These are phyloP conservation scores for Parazoanthus swiftii DNA, from an alignment of 92 coral and sea anemone species.

Conservation along the genomic window DNA sequence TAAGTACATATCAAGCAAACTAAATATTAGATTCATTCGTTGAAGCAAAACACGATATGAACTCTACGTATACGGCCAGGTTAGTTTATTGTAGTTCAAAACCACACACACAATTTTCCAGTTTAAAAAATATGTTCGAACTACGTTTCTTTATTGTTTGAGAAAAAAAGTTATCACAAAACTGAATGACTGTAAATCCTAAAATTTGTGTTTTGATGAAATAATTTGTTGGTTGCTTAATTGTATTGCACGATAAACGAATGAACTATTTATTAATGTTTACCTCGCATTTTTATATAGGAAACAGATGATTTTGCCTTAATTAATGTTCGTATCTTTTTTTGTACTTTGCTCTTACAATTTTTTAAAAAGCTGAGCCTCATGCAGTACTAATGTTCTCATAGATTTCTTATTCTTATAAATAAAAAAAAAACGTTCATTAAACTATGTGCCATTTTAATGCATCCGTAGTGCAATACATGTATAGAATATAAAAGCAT, in stretches of 20 bases:
- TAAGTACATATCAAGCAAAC: slow-evolving; percentile 6
- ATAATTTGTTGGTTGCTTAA: background rate
- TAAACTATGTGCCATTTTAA: too few relatives aligned
- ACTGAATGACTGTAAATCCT: background rate
- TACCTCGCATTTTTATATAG: too few relatives aligned
- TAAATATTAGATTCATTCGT: too few relatives aligned
- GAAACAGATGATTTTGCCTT: too few relatives aligned
- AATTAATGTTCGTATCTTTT: too few relatives aligned
- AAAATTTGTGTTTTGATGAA: background rate
- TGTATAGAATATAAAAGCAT: too few relatives aligned
- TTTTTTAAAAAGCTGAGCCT: too few relatives aligned
- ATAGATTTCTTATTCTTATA: too few relatives aligned
- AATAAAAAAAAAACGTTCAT: too few relatives aligned
- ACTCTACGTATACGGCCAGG: background rate
- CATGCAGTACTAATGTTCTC: too few relatives aligned
- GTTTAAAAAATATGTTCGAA: background rate
- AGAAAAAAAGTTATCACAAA: background rate
- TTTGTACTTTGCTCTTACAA: too few relatives aligned
- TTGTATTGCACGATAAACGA: background rate
- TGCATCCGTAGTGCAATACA: background rate
- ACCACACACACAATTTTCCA: background rate
- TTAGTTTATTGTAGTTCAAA: background rate
- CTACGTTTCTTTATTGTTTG: background rate
- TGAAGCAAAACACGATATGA: too few relatives aligned
- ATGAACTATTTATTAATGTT: background rate